phyloP scores from a whole-genome alignment of 1,140 invertebrate species.

The Leptonema lineaticorne region DNA sequence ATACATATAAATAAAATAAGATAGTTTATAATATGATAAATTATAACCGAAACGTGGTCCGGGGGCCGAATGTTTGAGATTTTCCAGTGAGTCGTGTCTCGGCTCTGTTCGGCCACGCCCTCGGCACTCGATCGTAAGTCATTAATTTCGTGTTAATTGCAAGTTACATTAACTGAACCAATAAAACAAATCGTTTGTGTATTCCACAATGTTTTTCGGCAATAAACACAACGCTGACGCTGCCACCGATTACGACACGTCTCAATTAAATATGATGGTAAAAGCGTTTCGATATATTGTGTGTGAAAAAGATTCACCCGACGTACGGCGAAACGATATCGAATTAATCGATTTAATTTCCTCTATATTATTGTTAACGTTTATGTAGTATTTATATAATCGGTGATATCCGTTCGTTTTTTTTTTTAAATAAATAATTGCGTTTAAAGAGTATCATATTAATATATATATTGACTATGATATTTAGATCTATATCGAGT shows the following conservation, averaged over 20 bases:
- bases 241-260: slow-evolving; percentile 14
- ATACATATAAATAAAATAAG: background rate
- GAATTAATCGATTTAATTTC: too few relatives aligned
- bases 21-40: slow-evolving; percentile 16
- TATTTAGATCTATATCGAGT: too few relatives aligned
- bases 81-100: slow-evolving; percentile 10
- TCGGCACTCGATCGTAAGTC: background rate
- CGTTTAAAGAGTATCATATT: too few relatives aligned
- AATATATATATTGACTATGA: too few relatives aligned
- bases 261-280: slow-evolving; percentile 22
- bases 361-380: too few relatives aligned
- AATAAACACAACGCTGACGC: slow-evolving; percentile 11
- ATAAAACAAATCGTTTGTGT: slow-evolving; percentile 29
- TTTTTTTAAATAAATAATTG: too few relatives aligned
- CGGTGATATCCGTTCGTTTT: too few relatives aligned
- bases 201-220: slow-evolving; percentile 24
- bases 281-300: too few relatives aligned
- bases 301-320: too few relatives aligned
- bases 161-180: slow-evolving; percentile 21
- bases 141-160: slow-evolving; percentile 29
- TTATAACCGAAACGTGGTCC: slow-evolving; percentile 21
- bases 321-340: too few relatives aligned
- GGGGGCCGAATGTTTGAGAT: background rate
- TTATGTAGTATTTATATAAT: too few relatives aligned
- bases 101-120: slow-evolving; percentile 3